Conservation (phyloP, 2,113 vertebrate genomes). For the Sylvicapra grimmia region DNA sequence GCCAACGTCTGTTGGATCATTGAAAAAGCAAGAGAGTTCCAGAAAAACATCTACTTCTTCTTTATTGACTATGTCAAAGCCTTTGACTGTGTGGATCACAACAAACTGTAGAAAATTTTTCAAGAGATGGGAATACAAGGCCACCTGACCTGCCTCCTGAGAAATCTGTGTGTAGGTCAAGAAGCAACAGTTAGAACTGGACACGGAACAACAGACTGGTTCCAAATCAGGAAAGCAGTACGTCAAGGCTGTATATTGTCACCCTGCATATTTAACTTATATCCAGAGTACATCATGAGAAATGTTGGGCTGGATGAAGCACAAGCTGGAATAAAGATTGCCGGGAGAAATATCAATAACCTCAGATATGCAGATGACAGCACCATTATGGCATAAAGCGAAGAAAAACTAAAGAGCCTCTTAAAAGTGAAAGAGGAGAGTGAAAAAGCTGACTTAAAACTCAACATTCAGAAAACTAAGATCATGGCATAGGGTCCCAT, state of each 20-base stretch:
- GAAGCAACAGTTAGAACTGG: not conserved
- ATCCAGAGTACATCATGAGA: not conserved
- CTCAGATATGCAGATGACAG: not conserved
- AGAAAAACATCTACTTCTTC: not conserved
- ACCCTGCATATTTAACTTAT: not conserved
- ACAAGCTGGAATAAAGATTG: not conserved
- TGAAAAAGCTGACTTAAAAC: not conserved
- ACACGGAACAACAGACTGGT: rapidly evolving
- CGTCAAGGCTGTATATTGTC: not conserved
- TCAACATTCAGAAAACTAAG: not conserved
- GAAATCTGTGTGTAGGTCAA: not conserved
- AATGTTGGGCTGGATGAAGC: not conserved
- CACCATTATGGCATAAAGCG: not conserved
- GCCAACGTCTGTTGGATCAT: not conserved
- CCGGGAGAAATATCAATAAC: not conserved
- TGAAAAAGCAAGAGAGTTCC: not conserved
- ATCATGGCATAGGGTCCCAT: not conserved
- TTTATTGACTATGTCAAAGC: not conserved
- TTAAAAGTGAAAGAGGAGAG: not conserved
- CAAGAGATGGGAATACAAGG: not conserved
- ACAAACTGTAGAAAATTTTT: not conserved
- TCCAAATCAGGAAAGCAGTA: not conserved
- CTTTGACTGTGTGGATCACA: not conserved
- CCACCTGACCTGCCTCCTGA: not conserved
- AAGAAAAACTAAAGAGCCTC: not conserved